Evolutionary conservation across 2,113 vertebrate genomes (phyloP).

Genomic region (Tetrax tetrax): DNA sequence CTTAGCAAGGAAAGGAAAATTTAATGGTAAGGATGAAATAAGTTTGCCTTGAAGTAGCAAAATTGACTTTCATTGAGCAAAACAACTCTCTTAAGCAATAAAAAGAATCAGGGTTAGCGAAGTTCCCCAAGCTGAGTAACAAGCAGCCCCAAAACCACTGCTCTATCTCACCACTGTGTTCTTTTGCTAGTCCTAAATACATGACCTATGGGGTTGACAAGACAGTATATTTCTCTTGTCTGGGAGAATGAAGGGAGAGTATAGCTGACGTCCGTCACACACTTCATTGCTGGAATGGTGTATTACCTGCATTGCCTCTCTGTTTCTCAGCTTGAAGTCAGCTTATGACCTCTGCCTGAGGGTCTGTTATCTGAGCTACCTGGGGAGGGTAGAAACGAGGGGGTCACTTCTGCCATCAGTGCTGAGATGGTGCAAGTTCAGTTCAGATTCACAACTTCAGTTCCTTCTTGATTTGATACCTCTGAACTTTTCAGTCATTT

Average conservation of each 20-base stretch:
- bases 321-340: not conserved
- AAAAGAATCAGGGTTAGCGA: not conserved
- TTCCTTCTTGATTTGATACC: not conserved
- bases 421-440: not conserved
- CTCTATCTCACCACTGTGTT: not conserved
- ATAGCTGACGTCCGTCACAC: not conserved
- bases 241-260: not conserved
- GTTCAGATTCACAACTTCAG: not conserved
- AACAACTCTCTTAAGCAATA: not conserved
- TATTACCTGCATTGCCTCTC: not conserved
- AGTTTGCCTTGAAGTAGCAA: not conserved
- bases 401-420: rapidly evolving
- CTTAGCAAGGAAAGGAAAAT: not conserved
- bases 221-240: not conserved
- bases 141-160: not conserved
- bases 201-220: not conserved
- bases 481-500: not conserved
- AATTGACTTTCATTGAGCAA: not conserved
- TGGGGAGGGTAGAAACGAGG: rapidly evolving
- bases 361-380: not conserved
- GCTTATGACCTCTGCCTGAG: not conserved
- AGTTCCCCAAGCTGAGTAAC: not conserved
- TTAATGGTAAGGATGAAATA: not conserved
- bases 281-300: rapidly evolving
- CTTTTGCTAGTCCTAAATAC: not conserved